phyloP scores from a whole-genome alignment of 2,797 vertebrate species.

The Podargus strigoides region DNA sequence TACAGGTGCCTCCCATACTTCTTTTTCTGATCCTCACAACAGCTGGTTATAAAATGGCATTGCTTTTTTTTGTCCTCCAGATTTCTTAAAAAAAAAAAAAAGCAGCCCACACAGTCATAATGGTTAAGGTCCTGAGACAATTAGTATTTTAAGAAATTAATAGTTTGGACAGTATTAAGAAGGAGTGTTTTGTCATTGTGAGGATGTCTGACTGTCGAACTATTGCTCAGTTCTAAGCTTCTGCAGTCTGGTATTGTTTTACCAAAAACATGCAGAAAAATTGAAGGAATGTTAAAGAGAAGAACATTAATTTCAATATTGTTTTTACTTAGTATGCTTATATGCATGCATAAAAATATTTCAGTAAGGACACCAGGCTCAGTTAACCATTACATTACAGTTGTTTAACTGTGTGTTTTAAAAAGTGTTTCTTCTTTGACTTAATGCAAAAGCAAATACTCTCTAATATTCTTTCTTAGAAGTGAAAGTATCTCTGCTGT shows the following conservation, averaged over 20 bases:
- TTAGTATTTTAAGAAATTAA: neutral
- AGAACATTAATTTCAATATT: neutral
- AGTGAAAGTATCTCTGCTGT: neutral
- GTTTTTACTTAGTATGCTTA: neutral
- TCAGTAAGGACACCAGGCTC: neutral
- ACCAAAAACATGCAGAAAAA: neutral
- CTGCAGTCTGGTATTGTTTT: neutral
- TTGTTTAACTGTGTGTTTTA: neutral
- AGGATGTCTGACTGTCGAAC: neutral
- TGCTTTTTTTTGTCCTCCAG: neutral
- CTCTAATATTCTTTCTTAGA: neutral
- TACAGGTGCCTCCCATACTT: neutral
- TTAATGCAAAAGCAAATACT: neutral
- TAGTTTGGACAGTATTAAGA: neutral
- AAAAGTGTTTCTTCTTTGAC: neutral
- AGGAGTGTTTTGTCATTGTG: fast-evolving
- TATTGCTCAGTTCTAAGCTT: neutral
- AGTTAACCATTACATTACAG: neutral
- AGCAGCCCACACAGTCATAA: neutral
- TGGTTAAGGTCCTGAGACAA: neutral
- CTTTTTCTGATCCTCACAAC: neutral
- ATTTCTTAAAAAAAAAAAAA: neutral
- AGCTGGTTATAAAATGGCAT: neutral
- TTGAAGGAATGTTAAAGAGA: neutral
- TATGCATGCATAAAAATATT: neutral